phyloP scores from a whole-genome alignment of 2,113 vertebrate genomes.

The Xenopus borealis region DNA sequence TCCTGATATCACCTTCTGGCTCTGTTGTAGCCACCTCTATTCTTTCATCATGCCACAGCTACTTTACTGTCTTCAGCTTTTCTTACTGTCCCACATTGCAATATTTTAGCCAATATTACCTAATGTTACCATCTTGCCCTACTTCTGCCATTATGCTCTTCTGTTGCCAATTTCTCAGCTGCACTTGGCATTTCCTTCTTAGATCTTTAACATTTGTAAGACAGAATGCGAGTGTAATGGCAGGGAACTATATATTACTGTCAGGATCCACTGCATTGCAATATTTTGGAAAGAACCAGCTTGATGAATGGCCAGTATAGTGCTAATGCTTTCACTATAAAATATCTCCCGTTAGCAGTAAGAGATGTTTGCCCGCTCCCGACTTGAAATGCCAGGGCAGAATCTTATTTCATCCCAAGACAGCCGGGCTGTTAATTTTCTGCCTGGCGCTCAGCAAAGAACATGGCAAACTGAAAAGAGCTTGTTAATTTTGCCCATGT shows the following conservation, averaged over 20 bases:
- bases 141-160: no score
- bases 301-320: conserved; percentile 14
- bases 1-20: no score
- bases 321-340: conserved; percentile 32
- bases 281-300: conserved; percentile 11
- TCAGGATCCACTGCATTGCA: not conserved
- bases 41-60: no score
- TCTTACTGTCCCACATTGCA: no score
- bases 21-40: no score
- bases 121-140: no score
- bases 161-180: no score
- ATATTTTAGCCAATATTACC: no score
- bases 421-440: conserved; percentile 28
- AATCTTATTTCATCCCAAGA: conserved; percentile 2
- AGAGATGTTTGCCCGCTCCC: conserved; percentile 2
- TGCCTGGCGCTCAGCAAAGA: not conserved
- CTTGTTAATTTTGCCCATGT: conserved; percentile 37
- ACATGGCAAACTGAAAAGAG: not conserved
- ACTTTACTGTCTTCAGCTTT: no score
- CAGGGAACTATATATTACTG: conserved; percentile 10
- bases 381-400: not conserved
- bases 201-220: conserved; percentile 7
- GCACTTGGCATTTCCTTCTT: not conserved
- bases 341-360: not conserved
- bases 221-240: not conserved